Conservation (phyloP, 2,797 vertebrate species). For the Danionella dracula region DNA sequence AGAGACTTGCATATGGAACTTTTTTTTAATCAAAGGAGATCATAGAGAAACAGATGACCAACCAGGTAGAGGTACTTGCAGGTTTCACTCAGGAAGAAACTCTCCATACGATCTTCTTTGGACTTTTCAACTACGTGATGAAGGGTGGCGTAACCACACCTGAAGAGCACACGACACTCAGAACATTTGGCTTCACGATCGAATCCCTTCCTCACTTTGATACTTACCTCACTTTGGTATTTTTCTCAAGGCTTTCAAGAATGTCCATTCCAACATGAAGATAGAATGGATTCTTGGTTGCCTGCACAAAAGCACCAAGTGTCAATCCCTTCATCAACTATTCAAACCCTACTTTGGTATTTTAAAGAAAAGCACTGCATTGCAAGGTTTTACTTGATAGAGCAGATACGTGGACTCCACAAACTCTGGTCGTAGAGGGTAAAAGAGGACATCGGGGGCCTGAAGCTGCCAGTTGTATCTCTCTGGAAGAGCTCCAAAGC, state of each 20-base stretch:
- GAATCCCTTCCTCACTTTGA: background rate
- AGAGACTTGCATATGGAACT: no score
- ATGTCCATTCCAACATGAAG: conserved; percentile 98
- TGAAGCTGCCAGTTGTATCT: conserved; percentile 98
- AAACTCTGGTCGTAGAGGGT: conserved; percentile 90
- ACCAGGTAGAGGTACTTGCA: conserved; percentile 88
- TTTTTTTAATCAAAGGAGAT: no score
- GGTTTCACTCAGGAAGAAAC: conserved; percentile 98
- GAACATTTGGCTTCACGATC: background rate
- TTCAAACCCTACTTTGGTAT: no score
- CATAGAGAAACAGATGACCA: background rate
- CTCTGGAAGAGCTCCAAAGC: conserved; percentile 94
- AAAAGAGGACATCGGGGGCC: conserved; percentile 92
- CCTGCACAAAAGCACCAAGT: conserved; percentile 69
- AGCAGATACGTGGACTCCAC: conserved; percentile 96
- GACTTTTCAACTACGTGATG: conserved; percentile 97
- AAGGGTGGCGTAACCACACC: conserved; percentile 95
- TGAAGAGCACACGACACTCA: conserved; percentile 42
- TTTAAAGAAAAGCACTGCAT: background rate
- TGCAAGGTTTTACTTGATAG: conserved; percentile 80
- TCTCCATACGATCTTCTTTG: conserved; percentile 98
- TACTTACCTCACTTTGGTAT: conserved; percentile 91
- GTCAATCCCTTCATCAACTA: background rate
- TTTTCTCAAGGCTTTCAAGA: conserved; percentile 93
- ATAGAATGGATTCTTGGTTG: conserved; percentile 99